Percentiles rank a stretch among this genome's conserved stretches.
Evolutionary conservation across 2,113 vertebrate genomes (phyloP).

Genomic region (Illadopsis cleaveri): DNA sequence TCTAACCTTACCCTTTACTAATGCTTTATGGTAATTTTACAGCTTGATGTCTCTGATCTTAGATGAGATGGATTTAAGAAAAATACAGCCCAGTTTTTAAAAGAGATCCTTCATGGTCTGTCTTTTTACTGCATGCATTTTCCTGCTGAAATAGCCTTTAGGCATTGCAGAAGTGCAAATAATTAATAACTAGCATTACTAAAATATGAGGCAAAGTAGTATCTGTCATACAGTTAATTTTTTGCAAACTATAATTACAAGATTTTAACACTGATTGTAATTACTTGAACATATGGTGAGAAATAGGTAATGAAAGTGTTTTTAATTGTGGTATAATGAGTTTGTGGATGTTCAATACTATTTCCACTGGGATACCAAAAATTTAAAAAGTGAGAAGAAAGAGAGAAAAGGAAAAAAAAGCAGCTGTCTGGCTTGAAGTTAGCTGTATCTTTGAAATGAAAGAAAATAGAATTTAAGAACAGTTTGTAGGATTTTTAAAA

Average conservation of each 20-base stretch:
- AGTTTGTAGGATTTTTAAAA: accelerated
- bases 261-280: slow-evolving; percentile 31
- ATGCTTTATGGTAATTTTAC: neutral
- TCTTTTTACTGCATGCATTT: neutral
- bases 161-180: neutral
- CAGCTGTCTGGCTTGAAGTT: neutral
- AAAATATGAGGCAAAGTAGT: neutral
- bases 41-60: neutral
- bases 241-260: slow-evolving; percentile 15
- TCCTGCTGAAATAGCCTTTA: neutral
- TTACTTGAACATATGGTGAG: neutral
- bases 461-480: neutral
- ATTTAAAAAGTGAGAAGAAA: neutral
- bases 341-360: neutral
- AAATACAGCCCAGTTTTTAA: neutral
- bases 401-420: neutral
- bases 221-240: slow-evolving; percentile 16
- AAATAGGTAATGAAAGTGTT: slow-evolving; percentile 35
- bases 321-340: neutral
- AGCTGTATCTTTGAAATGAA: neutral
- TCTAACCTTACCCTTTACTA: neutral
- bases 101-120: neutral
- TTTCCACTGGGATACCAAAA: neutral
- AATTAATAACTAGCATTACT: slow-evolving; percentile 23
- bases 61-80: neutral